Evolutionary conservation across 2,113 vertebrate species (phyloP), one percentile per base, ranked within the genome.

Genomic region (Leptodactylus fuscus): DNA sequence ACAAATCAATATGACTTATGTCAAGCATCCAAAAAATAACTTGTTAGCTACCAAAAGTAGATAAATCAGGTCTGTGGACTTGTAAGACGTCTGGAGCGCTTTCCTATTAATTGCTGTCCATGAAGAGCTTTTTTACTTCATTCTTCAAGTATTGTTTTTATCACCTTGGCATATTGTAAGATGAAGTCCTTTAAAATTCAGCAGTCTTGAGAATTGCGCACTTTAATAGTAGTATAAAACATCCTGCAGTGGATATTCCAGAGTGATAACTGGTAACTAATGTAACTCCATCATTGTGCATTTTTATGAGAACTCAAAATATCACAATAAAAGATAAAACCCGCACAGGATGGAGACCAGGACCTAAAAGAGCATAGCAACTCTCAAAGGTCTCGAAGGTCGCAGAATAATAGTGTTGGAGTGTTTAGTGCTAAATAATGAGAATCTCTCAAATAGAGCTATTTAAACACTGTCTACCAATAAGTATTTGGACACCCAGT

Each of bases 1-100:
- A 73, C 38, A 60, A 75, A 75, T 74, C 49, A 75, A 62, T 58
- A 34, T 60, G 36, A 53, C 15, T 81, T 9, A 20, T 70, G 65
- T 70, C 13, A 44, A 58, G 49, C 58, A 27, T 83, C 2, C 16
- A 34, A 29, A 60, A 82, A 73, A 60, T 41, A 4, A 73, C 49
- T 58, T 60, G 20, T 73, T 55, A 73, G 44, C 81, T 71, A 82
- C 36, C 36, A 36, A 82, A 82, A 74, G 4, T 27, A 83, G 34
- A 83, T 74, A 74, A n/a, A 83, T 83, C 81, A 74, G 60, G 34
- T 60, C 69, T 24, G 13, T 48, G 2, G 20, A 24, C 81, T 83
- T 83, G 58, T 44, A 69, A 29, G 24, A 71, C 74, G 69, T 58
- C 69, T 71, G 22, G 5, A 51, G 20, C 48, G 51, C n/a, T 48